Percentiles rank a stretch among this genome's conserved stretches.
Conservation (phyloP, 2,888 invertebrate species). For the Drosophila recens region DNA sequence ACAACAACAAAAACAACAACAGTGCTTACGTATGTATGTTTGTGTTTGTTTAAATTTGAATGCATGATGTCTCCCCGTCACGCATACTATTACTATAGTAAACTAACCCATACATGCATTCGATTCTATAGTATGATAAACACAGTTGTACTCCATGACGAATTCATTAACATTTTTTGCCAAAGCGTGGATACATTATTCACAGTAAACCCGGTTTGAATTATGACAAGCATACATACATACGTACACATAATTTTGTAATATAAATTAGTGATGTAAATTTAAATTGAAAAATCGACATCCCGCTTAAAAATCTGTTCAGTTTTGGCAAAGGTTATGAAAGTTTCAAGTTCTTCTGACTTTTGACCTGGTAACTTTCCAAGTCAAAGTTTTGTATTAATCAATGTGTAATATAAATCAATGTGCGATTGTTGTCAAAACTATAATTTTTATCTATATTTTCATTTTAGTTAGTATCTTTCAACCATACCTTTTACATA, state of each 20-base stretch:
- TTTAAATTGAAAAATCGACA: no score
- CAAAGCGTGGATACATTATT: constrained; percentile 14
- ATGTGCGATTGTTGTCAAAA: no score
- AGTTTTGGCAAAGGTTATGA: no score
- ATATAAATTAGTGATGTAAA: not conserved
- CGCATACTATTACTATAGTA: constrained; percentile 26
- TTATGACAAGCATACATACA: not conserved
- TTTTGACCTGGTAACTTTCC: no score
- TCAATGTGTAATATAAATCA: no score
- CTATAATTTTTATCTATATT: no score
- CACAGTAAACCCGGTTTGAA: constrained; percentile 2
- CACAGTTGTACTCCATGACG: constrained; percentile 22
- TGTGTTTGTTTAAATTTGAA: constrained; percentile 26
- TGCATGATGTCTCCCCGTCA: constrained; percentile 33
- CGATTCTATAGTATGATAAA: not conserved
- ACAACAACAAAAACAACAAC: constrained; percentile 29
- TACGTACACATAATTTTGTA: not conserved
- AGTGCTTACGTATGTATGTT: constrained; percentile 8
- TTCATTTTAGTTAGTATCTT: not conserved
- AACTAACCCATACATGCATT: not conserved
- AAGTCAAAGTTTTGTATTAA: no score
- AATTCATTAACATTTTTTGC: constrained; percentile 52
- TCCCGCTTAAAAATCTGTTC: no score
- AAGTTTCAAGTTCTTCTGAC: no score
- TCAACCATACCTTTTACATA: not conserved